phyloP scores from a whole-genome alignment of 2,113 vertebrate species.

The Delphinus delphis region DNA sequence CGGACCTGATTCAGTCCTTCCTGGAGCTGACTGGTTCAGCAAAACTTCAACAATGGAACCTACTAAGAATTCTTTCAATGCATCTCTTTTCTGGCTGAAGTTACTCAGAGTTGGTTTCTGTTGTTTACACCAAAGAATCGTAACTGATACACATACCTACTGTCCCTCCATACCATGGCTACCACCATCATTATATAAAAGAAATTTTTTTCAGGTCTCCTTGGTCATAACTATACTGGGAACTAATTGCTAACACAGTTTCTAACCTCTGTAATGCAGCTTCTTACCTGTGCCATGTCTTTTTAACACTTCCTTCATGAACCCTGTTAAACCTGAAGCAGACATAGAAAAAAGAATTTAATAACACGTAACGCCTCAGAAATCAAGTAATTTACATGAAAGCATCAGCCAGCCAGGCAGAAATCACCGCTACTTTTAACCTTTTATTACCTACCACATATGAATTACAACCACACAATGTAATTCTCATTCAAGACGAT shows the following conservation, averaged over 20 bases:
- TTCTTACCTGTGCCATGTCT: background rate
- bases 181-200: background rate
- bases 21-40: background rate
- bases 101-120: background rate
- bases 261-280: background rate
- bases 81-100: background rate
- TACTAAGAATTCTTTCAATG: background rate
- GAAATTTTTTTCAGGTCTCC: background rate
- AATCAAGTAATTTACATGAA: constrained; percentile 42
- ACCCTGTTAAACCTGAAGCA: constrained; percentile 2
- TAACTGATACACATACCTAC: background rate
- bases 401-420: background rate
- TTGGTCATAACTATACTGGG: background rate
- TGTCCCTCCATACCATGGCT: background rate
- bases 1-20: background rate
- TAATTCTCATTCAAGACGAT: constrained; percentile 36
- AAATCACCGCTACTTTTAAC: constrained; percentile 45
- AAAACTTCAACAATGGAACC: background rate
- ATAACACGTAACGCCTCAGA: background rate
- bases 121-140: background rate
- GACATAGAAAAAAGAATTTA: constrained; percentile 35
- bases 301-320: constrained; percentile 39
- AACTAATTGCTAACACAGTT: background rate
- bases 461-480: constrained; percentile 18
- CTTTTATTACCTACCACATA: constrained; percentile 35